Conservation (phyloP, 2,888 invertebrate species). For the Limnephilus auricula region DNA sequence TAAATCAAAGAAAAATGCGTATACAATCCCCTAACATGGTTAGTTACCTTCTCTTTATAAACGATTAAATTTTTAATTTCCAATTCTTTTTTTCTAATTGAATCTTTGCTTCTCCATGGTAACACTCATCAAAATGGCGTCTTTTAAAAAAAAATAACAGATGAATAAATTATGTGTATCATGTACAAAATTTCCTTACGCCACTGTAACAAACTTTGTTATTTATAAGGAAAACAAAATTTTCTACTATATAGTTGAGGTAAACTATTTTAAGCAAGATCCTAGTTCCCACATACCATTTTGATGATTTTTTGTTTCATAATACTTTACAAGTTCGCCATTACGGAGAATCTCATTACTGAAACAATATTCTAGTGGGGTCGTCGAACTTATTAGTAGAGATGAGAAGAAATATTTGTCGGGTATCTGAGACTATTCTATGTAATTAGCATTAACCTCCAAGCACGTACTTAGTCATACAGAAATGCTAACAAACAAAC, state of each 20-base stretch:
- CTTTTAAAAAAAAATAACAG: too few relatives aligned
- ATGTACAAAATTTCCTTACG: not conserved
- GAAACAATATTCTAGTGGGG: not conserved
- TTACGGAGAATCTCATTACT: not conserved
- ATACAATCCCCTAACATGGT: too few relatives aligned
- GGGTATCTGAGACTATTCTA: not conserved
- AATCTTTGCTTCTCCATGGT: too few relatives aligned
- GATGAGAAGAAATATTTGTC: not conserved
- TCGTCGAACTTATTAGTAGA: constrained; percentile 10
- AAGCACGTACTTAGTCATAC: not conserved
- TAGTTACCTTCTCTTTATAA: too few relatives aligned
- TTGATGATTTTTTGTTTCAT: not conserved
- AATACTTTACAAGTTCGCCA: not conserved
- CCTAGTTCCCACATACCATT: not conserved
- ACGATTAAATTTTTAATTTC: too few relatives aligned
- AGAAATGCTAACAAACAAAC: constrained; percentile 5
- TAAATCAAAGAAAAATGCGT: too few relatives aligned
- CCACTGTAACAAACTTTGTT: not conserved
- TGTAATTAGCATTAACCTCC: not conserved
- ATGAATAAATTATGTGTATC: too few relatives aligned
- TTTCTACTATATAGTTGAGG: not conserved
- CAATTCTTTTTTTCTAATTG: too few relatives aligned
- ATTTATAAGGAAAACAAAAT: not conserved
- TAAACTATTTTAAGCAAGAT: not conserved
- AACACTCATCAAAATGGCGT: too few relatives aligned